phyloP scores from a whole-genome alignment of 2,888 invertebrate species.

The Tetragonula carbonaria region DNA sequence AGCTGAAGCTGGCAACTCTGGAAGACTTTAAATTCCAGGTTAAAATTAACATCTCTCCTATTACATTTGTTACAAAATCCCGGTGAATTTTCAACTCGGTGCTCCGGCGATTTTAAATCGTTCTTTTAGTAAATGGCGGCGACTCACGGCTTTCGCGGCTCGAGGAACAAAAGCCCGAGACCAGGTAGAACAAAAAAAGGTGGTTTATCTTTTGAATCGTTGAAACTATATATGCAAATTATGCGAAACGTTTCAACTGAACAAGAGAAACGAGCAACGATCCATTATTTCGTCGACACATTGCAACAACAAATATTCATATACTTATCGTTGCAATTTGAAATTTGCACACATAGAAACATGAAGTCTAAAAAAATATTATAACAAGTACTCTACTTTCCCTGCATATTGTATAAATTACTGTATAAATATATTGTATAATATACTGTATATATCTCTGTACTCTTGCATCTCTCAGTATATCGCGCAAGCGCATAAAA shows the following conservation, averaged over 20 bases:
- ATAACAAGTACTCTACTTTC: too few species aligned
- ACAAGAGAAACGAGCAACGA: neutral
- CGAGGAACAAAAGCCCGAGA: conserved; percentile 3
- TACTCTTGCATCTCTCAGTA: too few species aligned
- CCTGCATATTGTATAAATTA: too few species aligned
- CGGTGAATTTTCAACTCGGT: conserved; percentile 11
- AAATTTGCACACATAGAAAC: too few species aligned
- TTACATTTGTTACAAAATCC: neutral
- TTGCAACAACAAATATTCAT: too few species aligned
- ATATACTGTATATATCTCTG: too few species aligned
- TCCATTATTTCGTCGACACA: neutral
- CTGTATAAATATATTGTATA: too few species aligned
- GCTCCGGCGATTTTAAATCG: conserved; percentile 9
- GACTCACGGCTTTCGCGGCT: neutral
- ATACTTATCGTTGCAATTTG: too few species aligned
- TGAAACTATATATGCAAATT: neutral
- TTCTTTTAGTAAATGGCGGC: conserved; percentile 11
- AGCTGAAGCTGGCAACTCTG: neutral
- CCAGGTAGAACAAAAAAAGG: neutral
- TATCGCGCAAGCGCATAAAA: too few species aligned
- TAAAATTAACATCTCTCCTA: neutral
- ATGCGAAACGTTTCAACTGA: neutral
- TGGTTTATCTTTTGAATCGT: neutral
- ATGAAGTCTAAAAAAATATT: too few species aligned
- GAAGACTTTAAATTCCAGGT: neutral